Base-by-base conservation (phyloP, 1,140 invertebrate genomes). In the Lepidotrigona ventralis region DNA sequence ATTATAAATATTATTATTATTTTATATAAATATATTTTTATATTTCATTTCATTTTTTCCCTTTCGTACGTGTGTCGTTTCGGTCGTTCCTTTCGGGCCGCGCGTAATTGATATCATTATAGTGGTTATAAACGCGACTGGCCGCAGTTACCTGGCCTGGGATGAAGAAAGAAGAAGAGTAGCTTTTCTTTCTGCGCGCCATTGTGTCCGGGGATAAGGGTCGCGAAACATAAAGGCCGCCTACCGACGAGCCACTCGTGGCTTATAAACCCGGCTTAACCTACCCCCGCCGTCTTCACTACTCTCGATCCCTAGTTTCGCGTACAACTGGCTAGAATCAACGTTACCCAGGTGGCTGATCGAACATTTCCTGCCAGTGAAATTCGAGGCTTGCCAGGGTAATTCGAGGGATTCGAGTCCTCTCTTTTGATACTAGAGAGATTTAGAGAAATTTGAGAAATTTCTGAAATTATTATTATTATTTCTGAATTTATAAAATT, bases 261-360 rank as follows among this genome's bases (percentile, higher is more conserved):
- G 87, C 83, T 87, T 90, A 90, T 90, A 90, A 90, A 89, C 81
- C 83, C 85, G 70, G 76, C 85, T 90, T 90, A 85, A 87, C 85
- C 85, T 86, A 26, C 29, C 58, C 71, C 8, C 63, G 26, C 21
- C 51, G 46, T 51, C 69, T 73, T 8, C 53, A 51, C 14, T 39
- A n/a, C 23, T 6, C n/a, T 12, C 39, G 5, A 11, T 17, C 53
- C 19, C 23, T 26, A 23, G 15, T 33, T 56, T 26, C 46, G 63
- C 46, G 29, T 51, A 26, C n/a, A 29, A 26, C 15, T 0, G 21
- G n/a, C 23, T 56, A 19, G 26, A 81, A 75, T 74, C 78, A 81
- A 84, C 70, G 83, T 81, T 84, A 63, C 71, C 63, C 63, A 56
- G 70, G 26, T 60, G 82, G n/a, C 60, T 81, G 78, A 68, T 74